Evolutionary conservation across 1,140 invertebrate genomes (phyloP), one percentile per base, ranked within the genome.

Genomic region (Neodiprion virginianus): DNA sequence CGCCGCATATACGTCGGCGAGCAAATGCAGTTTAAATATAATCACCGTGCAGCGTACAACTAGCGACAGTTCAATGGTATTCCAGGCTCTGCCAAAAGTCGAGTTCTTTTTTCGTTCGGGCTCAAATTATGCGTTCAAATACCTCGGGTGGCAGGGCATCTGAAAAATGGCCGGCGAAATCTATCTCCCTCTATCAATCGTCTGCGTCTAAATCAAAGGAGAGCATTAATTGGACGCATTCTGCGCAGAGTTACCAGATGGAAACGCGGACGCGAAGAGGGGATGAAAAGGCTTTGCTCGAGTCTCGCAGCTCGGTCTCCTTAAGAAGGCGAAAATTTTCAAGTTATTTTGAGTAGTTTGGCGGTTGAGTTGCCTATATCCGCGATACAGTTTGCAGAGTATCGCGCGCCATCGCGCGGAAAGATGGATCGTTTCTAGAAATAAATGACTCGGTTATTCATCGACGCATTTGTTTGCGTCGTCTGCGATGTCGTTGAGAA

Each of bases 401-500:
- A 23, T 40, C 28, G 72, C 17, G 53, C 28, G 0, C 48, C n/a
- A 8, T 73, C 61, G 8, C 66, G 48, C 0, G 66, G 86, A 84
- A 87, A 87, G 86, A 86, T 83, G 82, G 75, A 87, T 87, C 81
- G 86, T 81, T 86, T 87, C 87, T 86, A 82, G 85, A 88, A 87
- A 87, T 88, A 87, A 87, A 86, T 88, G 85, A 87, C 86, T 87
- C 78, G 85, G 84, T 87, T 88, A 87, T 87, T 87, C 87, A 88
- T 88, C 85, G 86, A 81, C 85, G 82, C 83, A 88, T 87, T 87
- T 88, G 85, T 87, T 85, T 84, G 81, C 84, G 85, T 86, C 86
- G 79, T 80, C 78, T 23, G 40, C 66, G 71, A 28, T 40, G 8
- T 65, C 79, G 76, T 78, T 77, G 76, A 76, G 74, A 81, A 81